Evolutionary conservation across 2,888 invertebrate species (phyloP).

Genomic region (Plagiodera versicolora): DNA sequence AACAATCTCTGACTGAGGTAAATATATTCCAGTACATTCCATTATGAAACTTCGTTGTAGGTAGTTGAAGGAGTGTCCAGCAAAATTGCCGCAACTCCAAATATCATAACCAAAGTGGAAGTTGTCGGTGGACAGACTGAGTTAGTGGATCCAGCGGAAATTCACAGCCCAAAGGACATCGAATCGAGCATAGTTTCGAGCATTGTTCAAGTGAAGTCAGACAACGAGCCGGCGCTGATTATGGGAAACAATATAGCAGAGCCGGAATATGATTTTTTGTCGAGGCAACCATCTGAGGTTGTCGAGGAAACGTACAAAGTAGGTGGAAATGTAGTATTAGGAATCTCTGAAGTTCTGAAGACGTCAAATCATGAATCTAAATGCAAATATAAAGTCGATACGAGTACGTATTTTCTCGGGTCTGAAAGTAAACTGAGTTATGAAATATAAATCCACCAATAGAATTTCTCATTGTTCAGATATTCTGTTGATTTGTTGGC

Average conservation of each 20-base stretch:
- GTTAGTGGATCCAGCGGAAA: slow-evolving; percentile 53
- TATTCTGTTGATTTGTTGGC: too few relatives aligned
- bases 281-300: slow-evolving; percentile 81
- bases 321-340: too few relatives aligned
- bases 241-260: slow-evolving; percentile 59
- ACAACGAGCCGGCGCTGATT: slow-evolving; percentile 64
- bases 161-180: slow-evolving; percentile 22
- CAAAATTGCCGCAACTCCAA: slow-evolving; percentile 14
- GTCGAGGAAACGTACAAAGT: slow-evolving; percentile 75
- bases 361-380: too few relatives aligned
- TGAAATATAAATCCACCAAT: too few relatives aligned
- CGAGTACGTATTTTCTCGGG: too few relatives aligned
- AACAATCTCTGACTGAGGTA: too few relatives aligned
- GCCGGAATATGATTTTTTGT: slow-evolving; percentile 83
- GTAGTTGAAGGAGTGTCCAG: slow-evolving; percentile 21
- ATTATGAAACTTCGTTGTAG: slow-evolving; percentile 19
- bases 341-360: too few relatives aligned
- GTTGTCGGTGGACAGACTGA: slow-evolving; percentile 43
- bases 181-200: slow-evolving; percentile 47
- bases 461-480: too few relatives aligned
- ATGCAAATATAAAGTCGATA: too few relatives aligned
- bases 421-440: too few relatives aligned
- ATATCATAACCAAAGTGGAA: slow-evolving; percentile 50
- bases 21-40: too few relatives aligned
- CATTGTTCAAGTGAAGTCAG: slow-evolving; percentile 45